phyloP scores from a whole-genome alignment of 2,113 vertebrate species.

The Balaenoptera acutorostrata region DNA sequence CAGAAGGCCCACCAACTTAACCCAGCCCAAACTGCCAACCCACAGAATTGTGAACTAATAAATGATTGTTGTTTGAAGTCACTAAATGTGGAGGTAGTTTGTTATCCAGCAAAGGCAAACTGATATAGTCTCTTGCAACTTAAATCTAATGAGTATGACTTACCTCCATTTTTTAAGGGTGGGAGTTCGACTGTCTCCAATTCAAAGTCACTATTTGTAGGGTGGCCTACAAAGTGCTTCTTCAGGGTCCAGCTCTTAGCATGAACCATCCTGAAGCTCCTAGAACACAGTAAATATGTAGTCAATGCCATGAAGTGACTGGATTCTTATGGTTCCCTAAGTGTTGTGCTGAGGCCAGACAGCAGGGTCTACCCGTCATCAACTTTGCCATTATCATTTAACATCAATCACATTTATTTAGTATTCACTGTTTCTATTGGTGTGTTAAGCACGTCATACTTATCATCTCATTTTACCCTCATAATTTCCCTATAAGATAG shows the following conservation, averaged over 20 bases:
- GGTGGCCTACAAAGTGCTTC: conserved; percentile 87
- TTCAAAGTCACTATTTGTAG: conserved; percentile 85
- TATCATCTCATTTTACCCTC: background rate
- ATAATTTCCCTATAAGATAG: background rate
- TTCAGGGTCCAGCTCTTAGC: conserved; percentile 85
- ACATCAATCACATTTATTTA: background rate
- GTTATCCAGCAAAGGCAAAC: background rate
- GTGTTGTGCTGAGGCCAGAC: background rate
- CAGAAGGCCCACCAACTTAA: background rate
- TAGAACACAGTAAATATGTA: background rate
- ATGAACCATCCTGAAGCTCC: conserved; percentile 78
- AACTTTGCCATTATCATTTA: background rate
- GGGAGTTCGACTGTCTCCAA: conserved; percentile 84
- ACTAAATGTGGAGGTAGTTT: background rate
- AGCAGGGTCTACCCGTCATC: background rate
- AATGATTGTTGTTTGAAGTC: background rate
- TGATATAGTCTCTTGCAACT: background rate
- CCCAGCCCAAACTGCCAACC: background rate
- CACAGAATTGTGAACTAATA: background rate
- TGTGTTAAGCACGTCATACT: background rate
- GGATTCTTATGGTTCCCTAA: background rate
- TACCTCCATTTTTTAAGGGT: conserved; percentile 87
- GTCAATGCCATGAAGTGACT: background rate
- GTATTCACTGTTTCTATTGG: background rate
- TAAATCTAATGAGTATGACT: background rate